Evolutionary conservation across 1,140 invertebrate species (phyloP).

Genomic region (Sinella curviseta): DNA sequence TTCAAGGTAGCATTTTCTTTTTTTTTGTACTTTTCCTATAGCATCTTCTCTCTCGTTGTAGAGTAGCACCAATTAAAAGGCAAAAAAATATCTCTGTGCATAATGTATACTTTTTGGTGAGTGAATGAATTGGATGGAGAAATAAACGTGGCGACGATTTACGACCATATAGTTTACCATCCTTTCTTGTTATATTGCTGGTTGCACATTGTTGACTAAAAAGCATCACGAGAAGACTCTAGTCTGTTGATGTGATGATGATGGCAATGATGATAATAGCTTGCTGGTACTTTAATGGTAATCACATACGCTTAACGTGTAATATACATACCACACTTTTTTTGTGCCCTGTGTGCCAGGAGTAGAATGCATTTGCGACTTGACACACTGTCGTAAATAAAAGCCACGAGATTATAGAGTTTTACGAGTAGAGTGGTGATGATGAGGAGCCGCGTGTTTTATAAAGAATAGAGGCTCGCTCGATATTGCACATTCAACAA

Average conservation of each 20-base stretch:
- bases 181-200: not conserved
- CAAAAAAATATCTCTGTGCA: too few species aligned
- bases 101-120: too few species aligned
- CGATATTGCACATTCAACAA: not conserved
- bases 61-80: not conserved
- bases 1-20: not conserved
- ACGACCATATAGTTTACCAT: not conserved
- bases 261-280: constrained; percentile 1
- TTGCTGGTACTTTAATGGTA: not conserved
- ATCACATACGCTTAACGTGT: constrained; percentile 12
- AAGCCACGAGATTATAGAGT: constrained; percentile 5
- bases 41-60: not conserved
- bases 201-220: too few species aligned
- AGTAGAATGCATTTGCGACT: not conserved
- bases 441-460: not conserved
- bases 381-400: constrained; percentile 26
- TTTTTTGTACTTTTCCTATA: not conserved
- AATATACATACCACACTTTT: not conserved
- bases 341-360: too few species aligned
- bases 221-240: too few species aligned
- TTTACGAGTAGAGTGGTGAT: not conserved
- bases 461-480: not conserved
- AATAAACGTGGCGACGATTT: constrained; percentile 13
- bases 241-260: not conserved
- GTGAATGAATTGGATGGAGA: not conserved